Conservation (phyloP, 2,113 vertebrate genomes). For the Equus przewalskii region DNA sequence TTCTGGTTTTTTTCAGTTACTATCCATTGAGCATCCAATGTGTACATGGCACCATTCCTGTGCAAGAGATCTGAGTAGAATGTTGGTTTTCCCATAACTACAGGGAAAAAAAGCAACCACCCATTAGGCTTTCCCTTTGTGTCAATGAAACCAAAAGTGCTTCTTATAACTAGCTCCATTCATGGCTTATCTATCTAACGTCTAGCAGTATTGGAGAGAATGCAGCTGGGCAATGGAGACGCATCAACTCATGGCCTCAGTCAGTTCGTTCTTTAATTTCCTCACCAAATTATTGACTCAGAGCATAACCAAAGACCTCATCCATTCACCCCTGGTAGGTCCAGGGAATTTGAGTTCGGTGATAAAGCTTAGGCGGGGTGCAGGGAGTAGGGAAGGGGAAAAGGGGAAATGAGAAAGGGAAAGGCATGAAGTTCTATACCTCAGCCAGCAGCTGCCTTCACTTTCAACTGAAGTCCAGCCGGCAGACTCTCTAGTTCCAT, state of each 20-base stretch:
- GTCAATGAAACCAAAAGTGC: constrained; percentile 47
- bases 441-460: constrained; percentile 72
- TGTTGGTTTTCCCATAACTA: constrained; percentile 22
- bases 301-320: constrained; percentile 88
- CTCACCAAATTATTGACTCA: constrained; percentile 60
- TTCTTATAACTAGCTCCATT: constrained; percentile 37
- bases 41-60: background rate
- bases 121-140: constrained; percentile 59
- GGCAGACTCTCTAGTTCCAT: background rate
- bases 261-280: constrained; percentile 55
- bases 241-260: background rate
- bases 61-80: background rate
- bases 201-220: background rate
- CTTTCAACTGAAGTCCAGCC: constrained; percentile 37
- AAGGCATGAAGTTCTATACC: constrained; percentile 43
- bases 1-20: background rate
- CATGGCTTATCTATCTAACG: background rate
- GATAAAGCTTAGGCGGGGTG: background rate
- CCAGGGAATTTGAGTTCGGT: background rate
- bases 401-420: constrained; percentile 20
- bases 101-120: background rate
- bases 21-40: background rate
- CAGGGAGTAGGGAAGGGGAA: background rate
- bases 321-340: constrained; percentile 25
- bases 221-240: background rate